A percentile compares a stretch with the other conserved stretches of the same genome.
phyloP scores from a whole-genome alignment of 2,113 vertebrate genomes.

The Aspidoscelis tigris region DNA sequence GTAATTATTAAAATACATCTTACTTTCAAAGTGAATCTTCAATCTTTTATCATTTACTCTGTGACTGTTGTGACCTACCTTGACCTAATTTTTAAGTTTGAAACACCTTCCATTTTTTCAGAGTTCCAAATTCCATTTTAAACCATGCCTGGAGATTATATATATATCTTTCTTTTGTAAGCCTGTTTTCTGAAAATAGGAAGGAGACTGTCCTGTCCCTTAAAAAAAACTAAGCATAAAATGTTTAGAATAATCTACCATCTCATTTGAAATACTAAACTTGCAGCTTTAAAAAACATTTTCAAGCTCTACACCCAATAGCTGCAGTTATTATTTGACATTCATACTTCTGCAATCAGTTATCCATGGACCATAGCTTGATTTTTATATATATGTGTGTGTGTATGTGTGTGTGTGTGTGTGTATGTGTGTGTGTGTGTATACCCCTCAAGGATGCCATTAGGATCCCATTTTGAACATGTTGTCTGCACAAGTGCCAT shows the following conservation, averaged over 20 bases:
- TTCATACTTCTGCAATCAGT: too few species aligned
- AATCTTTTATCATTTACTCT: conserved; percentile 19
- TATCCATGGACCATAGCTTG: too few species aligned
- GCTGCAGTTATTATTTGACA: too few species aligned
- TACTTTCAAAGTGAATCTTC: conserved; percentile 29
- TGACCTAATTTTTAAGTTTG: conserved; percentile 22
- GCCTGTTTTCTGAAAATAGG: neutral
- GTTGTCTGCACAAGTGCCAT: too few species aligned
- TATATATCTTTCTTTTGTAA: neutral
- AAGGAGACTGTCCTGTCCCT: neutral
- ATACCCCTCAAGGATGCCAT: too few species aligned
- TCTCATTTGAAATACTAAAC: neutral
- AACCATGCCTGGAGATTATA: neutral
- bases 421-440: too few species aligned
- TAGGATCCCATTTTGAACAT: too few species aligned
- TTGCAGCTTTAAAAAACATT: neutral
- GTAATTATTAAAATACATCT: conserved; percentile 35
- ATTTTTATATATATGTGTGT: too few species aligned
- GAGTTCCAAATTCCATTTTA: neutral
- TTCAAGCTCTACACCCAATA: neutral
- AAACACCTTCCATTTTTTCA: neutral
- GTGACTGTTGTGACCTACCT: conserved; percentile 9
- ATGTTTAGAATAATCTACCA: neutral
- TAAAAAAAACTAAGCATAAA: neutral
- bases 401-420: too few species aligned